Conservation (phyloP, 2,797 vertebrate species). For the Hippopotamyrus pictus region DNA sequence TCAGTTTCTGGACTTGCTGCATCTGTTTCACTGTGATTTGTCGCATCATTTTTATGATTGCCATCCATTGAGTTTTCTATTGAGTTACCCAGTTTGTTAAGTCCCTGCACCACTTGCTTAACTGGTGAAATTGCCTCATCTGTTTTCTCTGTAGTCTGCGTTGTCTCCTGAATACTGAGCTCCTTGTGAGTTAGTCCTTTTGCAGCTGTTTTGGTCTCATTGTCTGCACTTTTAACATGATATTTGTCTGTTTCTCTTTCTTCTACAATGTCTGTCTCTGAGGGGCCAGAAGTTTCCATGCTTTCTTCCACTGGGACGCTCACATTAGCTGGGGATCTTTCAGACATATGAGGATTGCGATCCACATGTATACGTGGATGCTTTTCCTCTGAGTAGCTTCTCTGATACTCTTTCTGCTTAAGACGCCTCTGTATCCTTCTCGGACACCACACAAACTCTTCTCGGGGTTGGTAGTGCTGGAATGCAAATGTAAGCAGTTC, state of each 20-base stretch:
- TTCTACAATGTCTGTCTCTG: neutral
- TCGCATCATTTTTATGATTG: neutral
- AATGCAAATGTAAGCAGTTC: slow-evolving; percentile 72
- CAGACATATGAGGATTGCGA: neutral
- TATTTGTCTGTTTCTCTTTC: neutral
- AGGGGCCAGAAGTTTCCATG: neutral
- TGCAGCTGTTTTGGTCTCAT: neutral
- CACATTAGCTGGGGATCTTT: neutral
- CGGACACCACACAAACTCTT: slow-evolving; percentile 81
- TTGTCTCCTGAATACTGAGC: neutral
- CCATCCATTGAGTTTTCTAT: neutral
- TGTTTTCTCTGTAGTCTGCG: neutral
- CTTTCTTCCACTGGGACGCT: neutral
- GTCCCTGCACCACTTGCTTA: neutral
- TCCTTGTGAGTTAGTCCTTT: neutral
- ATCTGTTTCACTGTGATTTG: neutral
- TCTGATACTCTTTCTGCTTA: neutral
- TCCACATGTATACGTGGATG: neutral
- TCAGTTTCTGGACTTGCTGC: neutral
- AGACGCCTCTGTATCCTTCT: slow-evolving; percentile 48
- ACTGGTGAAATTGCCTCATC: neutral
- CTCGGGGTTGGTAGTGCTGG: slow-evolving; percentile 49
- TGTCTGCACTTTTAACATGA: neutral
- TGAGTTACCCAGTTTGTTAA: neutral
- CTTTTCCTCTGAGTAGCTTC: neutral